These are phyloP conservation scores for Halisarca cf. caerulea DNA, from an alignment of 37 sponge, comb jelly and placozoan genomes.

Conservation along the genomic window DNA sequence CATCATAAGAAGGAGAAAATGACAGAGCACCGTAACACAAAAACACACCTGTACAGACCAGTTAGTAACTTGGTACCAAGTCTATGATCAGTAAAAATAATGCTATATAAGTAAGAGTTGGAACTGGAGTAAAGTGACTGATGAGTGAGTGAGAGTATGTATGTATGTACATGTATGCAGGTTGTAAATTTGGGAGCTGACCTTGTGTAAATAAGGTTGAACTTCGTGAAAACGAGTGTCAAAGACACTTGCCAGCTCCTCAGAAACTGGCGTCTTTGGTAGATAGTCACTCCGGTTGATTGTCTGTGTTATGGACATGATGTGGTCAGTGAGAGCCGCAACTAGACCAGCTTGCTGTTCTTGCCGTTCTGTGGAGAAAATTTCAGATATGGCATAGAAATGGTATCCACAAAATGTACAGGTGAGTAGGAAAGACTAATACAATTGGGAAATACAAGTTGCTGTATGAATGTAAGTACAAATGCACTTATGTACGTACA, in stretches of 20 bases:
- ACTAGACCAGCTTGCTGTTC: slow-evolving; percentile 46
- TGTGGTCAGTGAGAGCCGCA: slow-evolving; percentile 37
- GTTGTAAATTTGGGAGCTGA: no score
- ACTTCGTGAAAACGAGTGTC: slow-evolving; percentile 74
- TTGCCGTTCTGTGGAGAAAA: slow-evolving; percentile 34
- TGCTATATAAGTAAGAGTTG: no score
- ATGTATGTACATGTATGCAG: no score
- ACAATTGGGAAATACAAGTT: background rate
- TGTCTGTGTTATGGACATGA: slow-evolving; percentile 39
- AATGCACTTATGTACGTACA: no score
- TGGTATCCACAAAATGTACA: background rate
- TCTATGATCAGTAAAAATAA: no score
- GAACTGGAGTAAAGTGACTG: no score
- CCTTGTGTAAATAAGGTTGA: slow-evolving; percentile 79
- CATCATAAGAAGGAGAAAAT: no score
- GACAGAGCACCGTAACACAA: no score
- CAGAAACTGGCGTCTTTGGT: slow-evolving; percentile 75
- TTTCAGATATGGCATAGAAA: no score
- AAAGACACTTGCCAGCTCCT: slow-evolving; percentile 77
- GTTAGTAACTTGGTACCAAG: no score
- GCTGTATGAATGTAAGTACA: background rate
- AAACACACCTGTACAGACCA: no score
- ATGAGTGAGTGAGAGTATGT: no score
- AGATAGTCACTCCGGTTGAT: slow-evolving; percentile 78
- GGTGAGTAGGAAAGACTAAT: background rate